Conservation (phyloP, 2,797 vertebrate genomes). For the Spheniscus humboldti region DNA sequence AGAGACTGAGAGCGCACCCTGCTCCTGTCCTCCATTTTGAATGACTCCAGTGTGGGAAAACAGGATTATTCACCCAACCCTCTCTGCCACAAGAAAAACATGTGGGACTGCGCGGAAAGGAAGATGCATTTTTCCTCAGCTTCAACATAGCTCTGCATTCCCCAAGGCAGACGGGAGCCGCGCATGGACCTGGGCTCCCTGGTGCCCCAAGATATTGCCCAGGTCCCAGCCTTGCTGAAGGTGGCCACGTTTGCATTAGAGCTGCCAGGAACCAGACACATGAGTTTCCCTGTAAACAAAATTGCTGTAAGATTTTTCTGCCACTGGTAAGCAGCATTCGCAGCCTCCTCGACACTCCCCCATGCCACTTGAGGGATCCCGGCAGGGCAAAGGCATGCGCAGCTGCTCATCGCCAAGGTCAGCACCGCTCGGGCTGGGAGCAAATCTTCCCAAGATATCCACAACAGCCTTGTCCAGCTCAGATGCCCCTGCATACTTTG, state of each 20-base stretch:
- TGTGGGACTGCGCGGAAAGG: background rate
- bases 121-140: background rate
- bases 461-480: background rate
- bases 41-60: background rate
- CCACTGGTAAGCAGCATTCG: background rate
- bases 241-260: rapidly evolving
- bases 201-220: background rate
- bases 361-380: background rate
- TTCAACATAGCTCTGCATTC: background rate
- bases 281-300: background rate
- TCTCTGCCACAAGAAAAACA: background rate
- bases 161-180: background rate
- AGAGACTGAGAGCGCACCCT: background rate
- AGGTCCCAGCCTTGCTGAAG: background rate
- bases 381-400: background rate
- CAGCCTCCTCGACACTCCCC: background rate
- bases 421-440: rapidly evolving
- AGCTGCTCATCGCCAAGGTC: background rate
- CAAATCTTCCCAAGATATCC: background rate
- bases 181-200: rapidly evolving
- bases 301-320: background rate
- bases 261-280: background rate
- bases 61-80: background rate
- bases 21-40: background rate
- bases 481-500: background rate